Evolutionary conservation across 2,888 invertebrate species (phyloP).

Genomic region (Sympetrum striolatum): DNA sequence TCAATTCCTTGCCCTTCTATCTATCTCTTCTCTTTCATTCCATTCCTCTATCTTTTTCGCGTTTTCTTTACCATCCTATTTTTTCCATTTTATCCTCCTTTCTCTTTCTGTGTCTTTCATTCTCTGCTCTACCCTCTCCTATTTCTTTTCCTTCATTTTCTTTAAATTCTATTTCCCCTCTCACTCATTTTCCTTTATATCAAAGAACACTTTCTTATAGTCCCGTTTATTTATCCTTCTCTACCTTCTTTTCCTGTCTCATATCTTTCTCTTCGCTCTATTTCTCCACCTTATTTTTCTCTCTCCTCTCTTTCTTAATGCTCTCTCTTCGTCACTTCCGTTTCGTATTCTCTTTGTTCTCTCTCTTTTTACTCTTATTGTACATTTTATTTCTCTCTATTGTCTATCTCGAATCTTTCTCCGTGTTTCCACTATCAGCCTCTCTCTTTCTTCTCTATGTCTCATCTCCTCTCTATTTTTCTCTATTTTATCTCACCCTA

Average conservation of each 20-base stretch:
- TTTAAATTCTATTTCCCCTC: too few relatives aligned
- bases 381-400: neutral
- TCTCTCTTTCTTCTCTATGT: neutral
- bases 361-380: neutral
- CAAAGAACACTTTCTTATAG: too few relatives aligned
- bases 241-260: too few relatives aligned
- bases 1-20: neutral
- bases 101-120: neutral
- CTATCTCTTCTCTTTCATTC: too few relatives aligned
- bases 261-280: neutral
- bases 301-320: neutral
- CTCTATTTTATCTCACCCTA: too few relatives aligned
- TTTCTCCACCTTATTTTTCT: neutral
- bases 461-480: neutral
- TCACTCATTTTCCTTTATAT: too few relatives aligned
- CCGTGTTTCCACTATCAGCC: neutral
- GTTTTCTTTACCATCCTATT: too few relatives aligned
- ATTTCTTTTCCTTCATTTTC: neutral
- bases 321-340: too few relatives aligned
- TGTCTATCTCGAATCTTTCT: neutral
- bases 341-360: too few relatives aligned
- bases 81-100: neutral
- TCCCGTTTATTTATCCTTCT: neutral
- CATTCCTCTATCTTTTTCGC: too few relatives aligned
- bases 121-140: neutral